A percentile compares a stretch with the other conserved stretches of the same genome.
Evolutionary conservation across 37 sponge, comb jelly and placozoan genomes (phyloP).

Genomic region (Lycopodina hypogea): DNA sequence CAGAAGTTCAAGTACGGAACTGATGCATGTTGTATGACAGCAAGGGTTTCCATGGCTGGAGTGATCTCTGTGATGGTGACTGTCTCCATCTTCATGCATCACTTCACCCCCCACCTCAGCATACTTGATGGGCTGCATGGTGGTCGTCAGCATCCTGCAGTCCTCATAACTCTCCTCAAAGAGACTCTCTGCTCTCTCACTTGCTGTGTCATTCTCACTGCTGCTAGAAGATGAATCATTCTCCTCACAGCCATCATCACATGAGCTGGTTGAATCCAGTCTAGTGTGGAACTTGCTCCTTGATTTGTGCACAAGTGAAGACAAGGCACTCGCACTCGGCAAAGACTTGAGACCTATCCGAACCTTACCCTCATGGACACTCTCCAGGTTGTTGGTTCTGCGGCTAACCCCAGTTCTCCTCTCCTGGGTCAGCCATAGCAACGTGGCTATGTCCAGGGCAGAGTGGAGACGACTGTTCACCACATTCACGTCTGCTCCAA

Average conservation of each 20-base stretch:
- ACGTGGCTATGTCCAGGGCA: slow-evolving; percentile 33
- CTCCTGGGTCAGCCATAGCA: neutral
- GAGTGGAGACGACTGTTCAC: slow-evolving; percentile 11
- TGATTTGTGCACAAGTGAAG: neutral
- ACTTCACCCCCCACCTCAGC: neutral
- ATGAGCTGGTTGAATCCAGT: neutral
- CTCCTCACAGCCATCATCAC: neutral
- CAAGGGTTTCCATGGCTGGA: neutral
- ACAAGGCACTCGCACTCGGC: neutral
- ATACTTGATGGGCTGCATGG: neutral
- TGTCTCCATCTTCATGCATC: too few relatives aligned
- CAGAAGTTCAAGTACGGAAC: neutral
- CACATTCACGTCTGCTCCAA: slow-evolving; percentile 30
- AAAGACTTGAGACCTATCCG: neutral
- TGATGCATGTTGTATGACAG: neutral
- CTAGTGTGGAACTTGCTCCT: neutral
- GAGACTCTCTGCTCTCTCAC: too few relatives aligned
- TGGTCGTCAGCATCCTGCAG: slow-evolving; percentile 5
- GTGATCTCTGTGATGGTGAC: too few relatives aligned
- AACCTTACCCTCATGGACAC: neutral
- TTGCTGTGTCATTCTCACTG: neutral
- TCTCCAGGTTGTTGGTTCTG: slow-evolving; percentile 1
- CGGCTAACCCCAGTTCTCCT: neutral
- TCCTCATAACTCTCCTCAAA: neutral
- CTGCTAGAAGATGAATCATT: neutral